These are phyloP conservation scores for Beris chalybata DNA, from an alignment of 2,888 invertebrate species.

Conservation along the genomic window DNA sequence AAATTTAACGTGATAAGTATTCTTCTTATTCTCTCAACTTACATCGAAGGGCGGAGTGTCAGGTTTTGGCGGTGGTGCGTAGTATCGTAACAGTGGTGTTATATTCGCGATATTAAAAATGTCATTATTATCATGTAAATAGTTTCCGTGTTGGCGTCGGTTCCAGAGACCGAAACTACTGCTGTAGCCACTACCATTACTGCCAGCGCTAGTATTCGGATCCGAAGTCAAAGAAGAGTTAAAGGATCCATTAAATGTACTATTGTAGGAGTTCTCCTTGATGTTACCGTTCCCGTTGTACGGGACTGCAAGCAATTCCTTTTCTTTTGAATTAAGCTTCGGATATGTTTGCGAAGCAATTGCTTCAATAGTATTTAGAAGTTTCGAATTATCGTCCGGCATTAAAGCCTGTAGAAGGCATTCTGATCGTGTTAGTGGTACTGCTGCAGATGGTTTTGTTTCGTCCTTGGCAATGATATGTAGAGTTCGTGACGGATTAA, in stretches of 20 bases:
- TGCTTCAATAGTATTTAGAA: conserved; percentile 5
- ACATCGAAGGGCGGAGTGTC: conserved; percentile 51
- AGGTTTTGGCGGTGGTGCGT: conserved; percentile 52
- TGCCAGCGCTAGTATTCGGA: conserved; percentile 45
- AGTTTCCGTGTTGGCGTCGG: conserved; percentile 11
- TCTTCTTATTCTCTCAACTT: conserved; percentile 22
- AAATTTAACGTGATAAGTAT: no score
- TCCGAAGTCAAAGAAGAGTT: conserved; percentile 42
- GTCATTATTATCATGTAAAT: conserved; percentile 4
- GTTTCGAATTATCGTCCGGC: conserved; percentile 15
- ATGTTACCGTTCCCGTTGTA: conserved; percentile 43
- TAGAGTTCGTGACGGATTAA: conserved; percentile 39
- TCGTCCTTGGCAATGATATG: no score
- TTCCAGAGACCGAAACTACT: conserved; percentile 18
- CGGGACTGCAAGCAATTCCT: conserved; percentile 40
- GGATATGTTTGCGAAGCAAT: not conserved
- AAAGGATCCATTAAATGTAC: conserved; percentile 42
- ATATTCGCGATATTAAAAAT: not conserved
- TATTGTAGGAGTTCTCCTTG: conserved; percentile 48
- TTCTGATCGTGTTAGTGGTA: conserved; percentile 1
- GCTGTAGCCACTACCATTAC: conserved; percentile 31
- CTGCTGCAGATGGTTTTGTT: not conserved
- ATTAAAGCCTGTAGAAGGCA: conserved; percentile 3
- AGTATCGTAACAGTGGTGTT: conserved; percentile 42
- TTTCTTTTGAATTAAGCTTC: conserved; percentile 40